phyloP scores from a whole-genome alignment of 2,113 vertebrate genomes.

The Micromys minutus region DNA sequence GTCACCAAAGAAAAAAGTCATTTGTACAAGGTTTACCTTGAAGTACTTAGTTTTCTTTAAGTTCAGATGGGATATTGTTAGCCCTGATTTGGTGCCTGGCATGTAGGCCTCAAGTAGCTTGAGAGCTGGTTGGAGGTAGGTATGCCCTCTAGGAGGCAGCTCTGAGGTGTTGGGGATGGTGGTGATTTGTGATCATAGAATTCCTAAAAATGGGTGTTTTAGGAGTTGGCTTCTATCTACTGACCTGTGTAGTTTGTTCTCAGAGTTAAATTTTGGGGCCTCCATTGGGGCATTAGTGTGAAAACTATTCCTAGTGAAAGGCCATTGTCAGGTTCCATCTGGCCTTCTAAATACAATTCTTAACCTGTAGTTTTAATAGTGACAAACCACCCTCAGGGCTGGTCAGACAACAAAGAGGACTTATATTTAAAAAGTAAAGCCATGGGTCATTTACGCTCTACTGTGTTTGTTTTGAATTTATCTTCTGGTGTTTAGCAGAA shows the following conservation, averaged over 20 bases:
- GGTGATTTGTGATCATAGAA: neutral
- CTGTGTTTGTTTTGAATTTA: slow-evolving; percentile 81
- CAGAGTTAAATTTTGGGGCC: neutral
- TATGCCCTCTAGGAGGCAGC: neutral
- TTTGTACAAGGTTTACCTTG: neutral
- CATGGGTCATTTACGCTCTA: slow-evolving; percentile 84
- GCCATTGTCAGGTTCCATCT: slow-evolving; percentile 52
- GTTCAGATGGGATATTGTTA: neutral
- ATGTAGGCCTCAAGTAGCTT: neutral
- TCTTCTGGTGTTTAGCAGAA: slow-evolving; percentile 82
- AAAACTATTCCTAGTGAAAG: slow-evolving; percentile 58
- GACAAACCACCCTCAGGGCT: slow-evolving; percentile 56
- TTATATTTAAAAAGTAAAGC: slow-evolving; percentile 84
- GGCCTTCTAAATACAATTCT: slow-evolving; percentile 71
- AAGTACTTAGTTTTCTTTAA: neutral
- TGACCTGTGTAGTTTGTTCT: neutral
- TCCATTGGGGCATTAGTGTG: neutral
- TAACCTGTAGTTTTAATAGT: slow-evolving; percentile 71
- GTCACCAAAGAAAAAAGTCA: neutral
- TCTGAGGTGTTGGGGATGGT: rapidly evolving
- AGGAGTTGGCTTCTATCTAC: neutral
- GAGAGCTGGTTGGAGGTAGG: neutral
- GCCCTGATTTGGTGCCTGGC: neutral
- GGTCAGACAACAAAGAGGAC: slow-evolving; percentile 79
- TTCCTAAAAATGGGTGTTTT: neutral